Conservation (phyloP, 2,113 vertebrate genomes). For the Python bivittatus region DNA sequence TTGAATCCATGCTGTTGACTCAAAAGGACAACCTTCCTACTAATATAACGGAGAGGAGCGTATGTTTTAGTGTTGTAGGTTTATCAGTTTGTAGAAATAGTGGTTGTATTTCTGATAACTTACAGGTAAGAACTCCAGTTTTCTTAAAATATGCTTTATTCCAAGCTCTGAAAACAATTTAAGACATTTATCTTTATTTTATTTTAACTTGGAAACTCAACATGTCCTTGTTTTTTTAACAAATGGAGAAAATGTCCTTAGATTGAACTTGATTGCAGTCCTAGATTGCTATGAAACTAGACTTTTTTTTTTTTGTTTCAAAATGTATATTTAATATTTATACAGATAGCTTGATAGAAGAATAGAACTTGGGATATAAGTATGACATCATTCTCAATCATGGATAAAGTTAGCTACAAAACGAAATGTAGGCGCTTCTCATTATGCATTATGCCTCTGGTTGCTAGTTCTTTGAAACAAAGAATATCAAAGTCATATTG, state of each 20-base stretch:
- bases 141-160: neutral
- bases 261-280: too few species aligned
- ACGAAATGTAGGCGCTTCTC: neutral
- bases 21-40: neutral
- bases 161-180: neutral
- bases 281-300: neutral
- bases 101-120: neutral
- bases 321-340: neutral
- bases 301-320: neutral
- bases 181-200: neutral
- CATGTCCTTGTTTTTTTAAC: neutral
- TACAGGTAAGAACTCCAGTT: neutral
- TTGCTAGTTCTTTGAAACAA: neutral
- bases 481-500: neutral
- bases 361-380: neutral
- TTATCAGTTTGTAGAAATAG: neutral
- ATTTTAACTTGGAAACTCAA: neutral
- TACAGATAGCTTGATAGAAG: neutral
- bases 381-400: too few species aligned
- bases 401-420: neutral
- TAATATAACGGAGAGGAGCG: neutral
- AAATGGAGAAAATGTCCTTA: neutral
- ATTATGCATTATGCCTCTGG: neutral
- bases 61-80: neutral
- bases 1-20: neutral